Conservation (phyloP, 2,113 vertebrate species). For the Lynx canadensis region DNA sequence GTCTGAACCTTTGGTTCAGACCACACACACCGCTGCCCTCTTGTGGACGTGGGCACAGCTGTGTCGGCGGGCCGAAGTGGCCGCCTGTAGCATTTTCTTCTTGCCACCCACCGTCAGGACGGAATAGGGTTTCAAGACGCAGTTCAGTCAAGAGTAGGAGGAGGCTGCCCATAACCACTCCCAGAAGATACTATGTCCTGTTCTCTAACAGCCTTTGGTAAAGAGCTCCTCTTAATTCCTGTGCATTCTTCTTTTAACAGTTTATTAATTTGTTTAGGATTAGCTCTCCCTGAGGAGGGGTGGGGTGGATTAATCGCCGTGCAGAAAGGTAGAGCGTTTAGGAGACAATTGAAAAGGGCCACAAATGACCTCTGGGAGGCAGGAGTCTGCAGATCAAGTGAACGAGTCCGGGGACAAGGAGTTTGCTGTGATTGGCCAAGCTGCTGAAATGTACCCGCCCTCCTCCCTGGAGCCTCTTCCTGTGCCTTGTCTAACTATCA, state of each 20-base stretch:
- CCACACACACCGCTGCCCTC: constrained; percentile 50
- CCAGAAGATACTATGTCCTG: not conserved
- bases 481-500: not conserved
- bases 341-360: not conserved
- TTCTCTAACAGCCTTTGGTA: not conserved
- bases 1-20: not conserved
- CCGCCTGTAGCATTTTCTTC: not conserved
- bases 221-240: not conserved
- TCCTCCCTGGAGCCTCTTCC: fast-evolving
- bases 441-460: fast-evolving
- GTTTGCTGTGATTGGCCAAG: not conserved
- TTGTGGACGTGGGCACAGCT: constrained; percentile 44
- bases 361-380: not conserved
- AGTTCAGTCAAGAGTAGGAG: not conserved
- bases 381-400: not conserved
- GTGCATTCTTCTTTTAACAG: not conserved
- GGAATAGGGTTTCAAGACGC: not conserved
- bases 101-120: not conserved
- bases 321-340: not conserved
- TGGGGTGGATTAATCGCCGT: not conserved
- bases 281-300: not conserved
- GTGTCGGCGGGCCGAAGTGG: not conserved
- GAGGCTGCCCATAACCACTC: not conserved
- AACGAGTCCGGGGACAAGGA: fast-evolving
- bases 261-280: not conserved